These are phyloP conservation scores for Nephrotoma appendiculata DNA, from an alignment of 2,888 invertebrate genomes.

Conservation along the genomic window DNA sequence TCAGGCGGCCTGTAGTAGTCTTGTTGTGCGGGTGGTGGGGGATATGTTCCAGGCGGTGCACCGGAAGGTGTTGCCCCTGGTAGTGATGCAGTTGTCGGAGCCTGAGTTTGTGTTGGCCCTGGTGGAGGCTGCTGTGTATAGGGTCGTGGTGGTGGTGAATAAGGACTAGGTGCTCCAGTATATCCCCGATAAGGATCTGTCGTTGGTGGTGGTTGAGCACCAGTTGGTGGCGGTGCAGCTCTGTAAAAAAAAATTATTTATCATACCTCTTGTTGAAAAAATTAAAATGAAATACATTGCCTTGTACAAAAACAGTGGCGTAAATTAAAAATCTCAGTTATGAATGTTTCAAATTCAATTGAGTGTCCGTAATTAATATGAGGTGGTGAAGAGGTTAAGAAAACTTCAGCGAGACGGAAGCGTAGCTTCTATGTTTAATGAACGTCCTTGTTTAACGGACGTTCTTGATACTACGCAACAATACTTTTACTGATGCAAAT, in stretches of 20 bases:
- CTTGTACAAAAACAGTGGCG: too few species aligned
- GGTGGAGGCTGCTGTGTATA: constrained; percentile 14
- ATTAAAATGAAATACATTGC: too few species aligned
- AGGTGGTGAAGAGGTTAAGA: too few species aligned
- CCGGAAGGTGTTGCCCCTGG: constrained; percentile 22
- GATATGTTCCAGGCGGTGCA: constrained; percentile 26
- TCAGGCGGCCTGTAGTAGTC: constrained; percentile 40
- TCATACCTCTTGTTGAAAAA: too few species aligned
- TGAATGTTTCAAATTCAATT: too few species aligned
- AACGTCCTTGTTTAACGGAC: too few species aligned
- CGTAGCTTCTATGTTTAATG: too few species aligned
- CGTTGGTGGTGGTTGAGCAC: constrained; percentile 20
- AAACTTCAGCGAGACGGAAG: too few species aligned
- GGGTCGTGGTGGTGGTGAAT: constrained; percentile 9
- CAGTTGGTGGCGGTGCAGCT: constrained; percentile 27
- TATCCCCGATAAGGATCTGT: constrained; percentile 12
- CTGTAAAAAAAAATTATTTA: constrained; percentile 7
- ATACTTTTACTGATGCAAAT: too few species aligned
- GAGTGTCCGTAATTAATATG: too few species aligned
- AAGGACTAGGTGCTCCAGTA: constrained; percentile 6
- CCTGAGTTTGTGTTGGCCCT: constrained; percentile 23
- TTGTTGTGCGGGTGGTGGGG: constrained; percentile 35
- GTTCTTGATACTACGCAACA: too few species aligned
- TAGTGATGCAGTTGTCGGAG: constrained; percentile 18
- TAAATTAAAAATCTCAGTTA: too few species aligned